phyloP scores from a whole-genome alignment of 2,113 vertebrate species.

The Origma solitaria region DNA sequence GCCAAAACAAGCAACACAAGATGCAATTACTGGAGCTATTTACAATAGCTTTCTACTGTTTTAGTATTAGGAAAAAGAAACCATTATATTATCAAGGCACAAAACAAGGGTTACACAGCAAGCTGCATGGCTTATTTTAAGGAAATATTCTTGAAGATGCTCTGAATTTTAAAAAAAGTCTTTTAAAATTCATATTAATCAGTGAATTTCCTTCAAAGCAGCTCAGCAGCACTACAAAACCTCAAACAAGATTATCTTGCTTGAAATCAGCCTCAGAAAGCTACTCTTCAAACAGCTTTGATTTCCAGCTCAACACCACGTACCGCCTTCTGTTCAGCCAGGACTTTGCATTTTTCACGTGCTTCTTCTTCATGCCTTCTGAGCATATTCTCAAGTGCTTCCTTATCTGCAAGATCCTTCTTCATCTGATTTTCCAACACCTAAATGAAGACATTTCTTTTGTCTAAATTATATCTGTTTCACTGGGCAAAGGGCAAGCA shows the following conservation, averaged over 20 bases:
- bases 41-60: not conserved
- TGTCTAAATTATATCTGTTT: slow-evolving; percentile 22
- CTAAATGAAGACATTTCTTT: slow-evolving; percentile 70
- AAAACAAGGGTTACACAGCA: not conserved
- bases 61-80: not conserved
- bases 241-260: not conserved
- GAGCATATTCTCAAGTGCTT: slow-evolving; percentile 89
- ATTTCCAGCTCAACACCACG: not conserved
- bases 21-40: not conserved
- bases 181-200: not conserved
- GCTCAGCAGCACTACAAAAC: not conserved
- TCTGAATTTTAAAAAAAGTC: not conserved
- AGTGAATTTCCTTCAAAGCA: not conserved
- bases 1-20: not conserved
- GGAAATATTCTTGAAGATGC: not conserved
- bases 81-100: not conserved
- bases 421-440: slow-evolving; percentile 96
- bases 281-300: not conserved
- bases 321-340: slow-evolving; percentile 97
- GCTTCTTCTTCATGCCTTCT: slow-evolving; percentile 91
- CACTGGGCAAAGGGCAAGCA: slow-evolving; percentile 24
- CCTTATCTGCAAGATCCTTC: slow-evolving; percentile 94
- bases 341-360: slow-evolving; percentile 90
- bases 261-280: slow-evolving; percentile 1
- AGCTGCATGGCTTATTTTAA: not conserved